These are phyloP conservation scores for Drosophila teissieri DNA, from an alignment of 1,140 invertebrate genomes.

Conservation along the genomic window DNA sequence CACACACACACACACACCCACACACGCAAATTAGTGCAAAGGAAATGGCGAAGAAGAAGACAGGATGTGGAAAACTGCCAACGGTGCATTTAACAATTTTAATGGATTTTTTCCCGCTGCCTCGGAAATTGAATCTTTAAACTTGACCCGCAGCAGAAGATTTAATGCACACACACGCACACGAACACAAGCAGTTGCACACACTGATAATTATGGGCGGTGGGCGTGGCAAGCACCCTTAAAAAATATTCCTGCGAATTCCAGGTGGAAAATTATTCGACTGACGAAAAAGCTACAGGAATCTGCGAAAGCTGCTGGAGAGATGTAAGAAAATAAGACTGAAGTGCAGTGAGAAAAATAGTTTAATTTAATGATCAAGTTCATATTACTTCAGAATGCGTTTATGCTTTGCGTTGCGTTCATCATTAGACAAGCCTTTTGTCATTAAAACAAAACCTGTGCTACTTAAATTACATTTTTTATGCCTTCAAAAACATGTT, in stretches of 20 bases:
- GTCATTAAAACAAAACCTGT: no score
- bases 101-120: slow-evolving; percentile 64
- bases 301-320: slow-evolving; percentile 20
- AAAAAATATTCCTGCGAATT: slow-evolving; percentile 24
- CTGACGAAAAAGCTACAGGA: slow-evolving; percentile 24
- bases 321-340: slow-evolving; percentile 13
- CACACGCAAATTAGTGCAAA: slow-evolving; percentile 76
- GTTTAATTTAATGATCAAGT: no score
- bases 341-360: slow-evolving; percentile 6
- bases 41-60: slow-evolving; percentile 35
- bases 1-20: slow-evolving; percentile 2
- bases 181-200: slow-evolving; percentile 4
- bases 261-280: slow-evolving; percentile 36
- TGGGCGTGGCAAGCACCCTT: slow-evolving; percentile 25
- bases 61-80: slow-evolving; percentile 59
- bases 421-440: no score
- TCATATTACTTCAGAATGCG: no score
- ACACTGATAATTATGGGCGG: slow-evolving; percentile 20
- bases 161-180: slow-evolving; percentile 19
- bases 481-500: not conserved
- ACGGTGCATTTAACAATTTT: slow-evolving; percentile 78
- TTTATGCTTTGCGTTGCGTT: no score
- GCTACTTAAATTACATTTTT: not conserved
- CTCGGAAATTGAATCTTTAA: slow-evolving; percentile 57
- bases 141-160: slow-evolving; percentile 30